Conservation (phyloP, 2,113 vertebrate genomes). For the Oncorhynchus kisutch region DNA sequence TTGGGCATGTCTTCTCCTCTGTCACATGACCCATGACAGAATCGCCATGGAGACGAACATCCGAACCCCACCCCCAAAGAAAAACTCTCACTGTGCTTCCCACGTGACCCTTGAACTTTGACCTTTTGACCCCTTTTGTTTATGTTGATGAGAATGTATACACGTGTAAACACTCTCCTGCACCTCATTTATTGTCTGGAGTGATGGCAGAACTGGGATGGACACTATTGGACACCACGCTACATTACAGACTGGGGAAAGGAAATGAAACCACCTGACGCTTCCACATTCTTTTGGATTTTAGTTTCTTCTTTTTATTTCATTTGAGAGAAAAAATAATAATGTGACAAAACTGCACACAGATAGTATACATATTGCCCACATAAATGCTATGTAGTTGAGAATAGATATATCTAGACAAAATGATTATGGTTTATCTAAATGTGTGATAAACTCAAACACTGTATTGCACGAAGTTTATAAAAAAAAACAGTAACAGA, state of each 20-base stretch:
- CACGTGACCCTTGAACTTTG: constrained; percentile 49
- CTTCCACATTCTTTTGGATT: constrained; percentile 59
- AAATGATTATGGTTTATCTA: constrained; percentile 77
- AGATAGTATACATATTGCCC: constrained; percentile 77
- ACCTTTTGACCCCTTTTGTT: constrained; percentile 44
- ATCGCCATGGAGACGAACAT: constrained; percentile 44
- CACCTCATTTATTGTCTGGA: constrained; percentile 5
- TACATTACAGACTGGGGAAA: constrained; percentile 42
- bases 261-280: constrained; percentile 56
- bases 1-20: constrained; percentile 43
- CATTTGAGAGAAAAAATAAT: constrained; percentile 59
- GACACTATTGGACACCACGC: constrained; percentile 53
- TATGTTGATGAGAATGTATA: constrained; percentile 67
- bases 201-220: constrained; percentile 42
- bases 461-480: constrained; percentile 82
- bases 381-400: constrained; percentile 77
- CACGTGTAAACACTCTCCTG: constrained; percentile 18
- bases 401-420: constrained; percentile 73
- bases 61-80: constrained; percentile 29
- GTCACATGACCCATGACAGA: constrained; percentile 49
- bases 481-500: constrained; percentile 73
- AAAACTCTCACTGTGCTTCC: constrained; percentile 74
- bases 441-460: constrained; percentile 79
- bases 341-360: constrained; percentile 67
- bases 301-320: constrained; percentile 55